These are phyloP conservation scores for Pararge aegeria DNA, from an alignment of 1,140 invertebrate species.

Conservation along the genomic window DNA sequence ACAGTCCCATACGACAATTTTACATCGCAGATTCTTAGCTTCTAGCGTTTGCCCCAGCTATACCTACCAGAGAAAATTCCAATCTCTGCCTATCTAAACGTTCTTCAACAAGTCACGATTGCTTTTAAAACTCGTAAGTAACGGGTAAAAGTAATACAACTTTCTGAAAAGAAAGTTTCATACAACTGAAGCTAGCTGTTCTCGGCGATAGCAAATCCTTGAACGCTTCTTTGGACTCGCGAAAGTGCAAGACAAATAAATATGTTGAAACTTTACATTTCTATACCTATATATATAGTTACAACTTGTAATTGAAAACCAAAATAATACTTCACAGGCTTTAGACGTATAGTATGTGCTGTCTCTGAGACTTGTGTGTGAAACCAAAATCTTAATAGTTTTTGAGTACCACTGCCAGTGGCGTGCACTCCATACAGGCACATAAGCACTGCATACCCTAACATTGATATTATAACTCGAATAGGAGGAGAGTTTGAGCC, in stretches of 20 bases:
- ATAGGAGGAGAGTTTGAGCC: too few species aligned
- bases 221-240: conserved; percentile 1
- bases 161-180: conserved; percentile 9
- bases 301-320: too few species aligned
- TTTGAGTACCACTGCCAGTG: too few species aligned
- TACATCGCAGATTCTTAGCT: too few species aligned
- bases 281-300: background rate
- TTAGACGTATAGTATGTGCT: too few species aligned
- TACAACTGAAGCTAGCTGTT: background rate
- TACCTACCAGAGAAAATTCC: conserved; percentile 3
- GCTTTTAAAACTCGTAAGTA: conserved; percentile 14
- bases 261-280: conserved; percentile 4
- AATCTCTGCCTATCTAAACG: background rate
- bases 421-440: too few species aligned
- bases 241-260: conserved; percentile 7
- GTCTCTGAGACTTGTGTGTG: too few species aligned
- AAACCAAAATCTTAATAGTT: too few species aligned
- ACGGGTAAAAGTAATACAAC: conserved; percentile 12
- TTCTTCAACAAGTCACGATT: conserved; percentile 9
- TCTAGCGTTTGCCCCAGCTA: background rate
- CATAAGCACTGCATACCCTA: too few species aligned
- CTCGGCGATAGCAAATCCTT: conserved; percentile 8
- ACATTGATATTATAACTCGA: too few species aligned
- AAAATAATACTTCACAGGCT: too few species aligned
- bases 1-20: too few species aligned